Evolutionary conservation across 1,140 invertebrate species (phyloP).

Genomic region (Hetaerina americana): DNA sequence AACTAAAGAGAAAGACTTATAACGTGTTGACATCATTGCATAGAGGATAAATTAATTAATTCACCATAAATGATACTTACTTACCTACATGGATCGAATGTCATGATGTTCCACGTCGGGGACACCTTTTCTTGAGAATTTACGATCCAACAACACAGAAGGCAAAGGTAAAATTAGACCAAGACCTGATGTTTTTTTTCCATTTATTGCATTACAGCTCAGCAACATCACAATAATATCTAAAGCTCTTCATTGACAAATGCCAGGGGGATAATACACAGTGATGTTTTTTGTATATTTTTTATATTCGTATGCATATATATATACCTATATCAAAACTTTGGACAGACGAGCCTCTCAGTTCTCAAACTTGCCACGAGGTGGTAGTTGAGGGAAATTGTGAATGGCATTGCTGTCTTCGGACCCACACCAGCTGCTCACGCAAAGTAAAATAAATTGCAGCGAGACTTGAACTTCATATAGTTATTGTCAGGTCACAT

Average conservation of each 20-base stretch:
- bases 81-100: too few relatives aligned
- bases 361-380: constrained; percentile 11
- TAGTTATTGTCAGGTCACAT: constrained; percentile 34
- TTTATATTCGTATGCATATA: constrained; percentile 5
- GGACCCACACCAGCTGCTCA: constrained; percentile 32
- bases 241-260: constrained; percentile 15
- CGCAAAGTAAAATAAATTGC: constrained; percentile 9
- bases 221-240: constrained; percentile 14
- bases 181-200: constrained; percentile 1
- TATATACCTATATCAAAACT: constrained; percentile 10
- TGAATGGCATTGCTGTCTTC: constrained; percentile 23
- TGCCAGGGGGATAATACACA: constrained; percentile 10
- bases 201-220: constrained; percentile 16
- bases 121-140: too few relatives aligned
- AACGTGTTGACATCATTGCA: too few relatives aligned
- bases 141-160: too few relatives aligned
- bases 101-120: too few relatives aligned
- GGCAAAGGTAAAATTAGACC: too few relatives aligned
- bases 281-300: constrained; percentile 8
- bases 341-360: constrained; percentile 12
- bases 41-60: too few relatives aligned
- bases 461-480: constrained; percentile 17
- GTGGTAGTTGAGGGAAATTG: constrained; percentile 5
- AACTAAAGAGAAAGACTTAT: too few relatives aligned
- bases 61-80: too few relatives aligned